Evolutionary conservation across 2,888 invertebrate genomes (phyloP), one percentile per base, ranked within the genome.

Genomic region (Drosophila setosimentum): DNA sequence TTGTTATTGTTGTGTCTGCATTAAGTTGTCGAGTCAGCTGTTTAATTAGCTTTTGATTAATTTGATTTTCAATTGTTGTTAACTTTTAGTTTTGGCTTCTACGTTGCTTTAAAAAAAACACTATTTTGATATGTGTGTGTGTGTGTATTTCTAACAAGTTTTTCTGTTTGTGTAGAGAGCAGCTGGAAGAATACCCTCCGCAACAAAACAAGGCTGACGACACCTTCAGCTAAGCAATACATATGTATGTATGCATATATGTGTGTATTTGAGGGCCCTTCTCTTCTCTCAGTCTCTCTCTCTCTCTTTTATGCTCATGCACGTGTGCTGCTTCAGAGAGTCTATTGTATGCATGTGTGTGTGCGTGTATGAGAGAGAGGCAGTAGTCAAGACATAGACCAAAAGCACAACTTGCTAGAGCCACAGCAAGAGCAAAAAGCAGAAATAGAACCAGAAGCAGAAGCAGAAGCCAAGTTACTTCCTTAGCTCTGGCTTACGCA

Each of bases 401-500:
- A 74, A 69, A 60, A 65, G 59, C 54, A 73, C 59, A 74, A 66
- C 60, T 69, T 66, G 75, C 65, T 75, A 45, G 53, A 73, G 54
- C 45, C 54, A 51, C 54, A 62, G 61, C 16, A 33, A 37, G 27
- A 53, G 42, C 55, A 50, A 50, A 55, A 48, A 51, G 33, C 40
- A 66, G 58, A 48, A 51, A 32, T 29, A 32, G 37, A 33, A 42
- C 24, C 53, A 71, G 29, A 35, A 35, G 33, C 37, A 57, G 30
- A 54, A 42, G 49, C 72, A 76, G 67, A 81, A 69, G 66, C 63
- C 65, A 51, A 76, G 83, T 67, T 57, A 68, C 76, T 82, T 76
- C 69, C 76, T 76, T 68, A 80, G 78, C 81, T 83, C 81, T 83
- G 84, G 87, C 91, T 91, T 92, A 91, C 92, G 91, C 91, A 92